Evolutionary conservation across 2,888 invertebrate genomes (phyloP).

Genomic region (Phanerotoma sp.): DNA sequence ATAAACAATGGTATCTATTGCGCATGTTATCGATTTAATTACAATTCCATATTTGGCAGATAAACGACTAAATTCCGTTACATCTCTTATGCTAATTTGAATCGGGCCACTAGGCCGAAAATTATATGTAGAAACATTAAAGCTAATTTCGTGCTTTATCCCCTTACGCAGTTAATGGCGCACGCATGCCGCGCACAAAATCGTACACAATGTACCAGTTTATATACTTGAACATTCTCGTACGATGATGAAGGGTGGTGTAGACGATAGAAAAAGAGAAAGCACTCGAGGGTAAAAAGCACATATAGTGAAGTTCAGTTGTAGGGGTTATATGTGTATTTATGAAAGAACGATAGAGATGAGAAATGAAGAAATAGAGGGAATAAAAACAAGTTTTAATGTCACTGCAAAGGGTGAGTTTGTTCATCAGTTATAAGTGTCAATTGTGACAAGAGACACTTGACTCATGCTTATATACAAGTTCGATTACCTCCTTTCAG

Average conservation of each 20-base stretch:
- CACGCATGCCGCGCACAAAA: slow-evolving; percentile 20
- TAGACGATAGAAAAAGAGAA: slow-evolving; percentile 12
- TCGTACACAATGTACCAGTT: slow-evolving; percentile 16
- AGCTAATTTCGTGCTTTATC: slow-evolving; percentile 25
- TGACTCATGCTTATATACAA: neutral
- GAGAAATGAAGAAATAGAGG: slow-evolving; percentile 23
- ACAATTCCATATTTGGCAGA: too few relatives aligned
- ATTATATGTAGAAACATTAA: slow-evolving; percentile 17
- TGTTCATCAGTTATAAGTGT: slow-evolving; percentile 7
- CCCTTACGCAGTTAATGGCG: slow-evolving; percentile 20
- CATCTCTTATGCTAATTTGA: slow-evolving; percentile 4
- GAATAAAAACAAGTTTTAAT: slow-evolving; percentile 22
- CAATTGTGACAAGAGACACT: slow-evolving; percentile 4
- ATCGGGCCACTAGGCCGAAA: slow-evolving; percentile 14
- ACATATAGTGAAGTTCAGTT: too few relatives aligned
- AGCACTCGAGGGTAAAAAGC: slow-evolving; percentile 11
- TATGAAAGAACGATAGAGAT: slow-evolving; percentile 12
- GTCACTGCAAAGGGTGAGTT: slow-evolving; percentile 25
- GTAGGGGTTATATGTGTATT: neutral
- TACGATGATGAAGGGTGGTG: slow-evolving; percentile 23
- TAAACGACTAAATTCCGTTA: too few relatives aligned
- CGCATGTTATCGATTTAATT: too few relatives aligned
- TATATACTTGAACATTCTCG: slow-evolving; percentile 16
- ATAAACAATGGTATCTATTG: too few relatives aligned
- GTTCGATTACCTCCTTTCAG: too few relatives aligned